Base-by-base conservation (phyloP, 2,797 vertebrate species). In the Syngnathus acus region DNA sequence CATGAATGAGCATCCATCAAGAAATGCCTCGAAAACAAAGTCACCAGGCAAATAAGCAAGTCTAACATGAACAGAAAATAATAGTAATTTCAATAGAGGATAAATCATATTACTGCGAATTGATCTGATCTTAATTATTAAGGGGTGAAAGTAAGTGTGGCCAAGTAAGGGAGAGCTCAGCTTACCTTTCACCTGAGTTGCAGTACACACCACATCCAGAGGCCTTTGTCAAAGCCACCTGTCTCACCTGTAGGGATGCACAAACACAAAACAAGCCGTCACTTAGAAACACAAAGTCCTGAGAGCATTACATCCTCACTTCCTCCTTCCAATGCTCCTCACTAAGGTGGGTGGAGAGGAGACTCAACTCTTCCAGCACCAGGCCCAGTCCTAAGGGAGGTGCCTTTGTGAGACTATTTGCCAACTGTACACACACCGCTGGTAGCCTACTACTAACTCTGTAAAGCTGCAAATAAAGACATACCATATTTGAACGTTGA, bases 171-270 rank as follows among this genome's bases (percentile, higher is more conserved):
- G 62, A 71, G 65, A 66, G 76, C 71, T 81, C 68, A 69, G 37
- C 85, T 89, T 89, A 90, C 89, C 88, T 88, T 90, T 88, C 82
- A 87, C 79, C 85, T 84, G 78, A 82, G 70, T 75, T 26, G 19
- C 77, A 68, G 75, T 76, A 76, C 72, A 79, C 74, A 73, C 82
- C n/a, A 45, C 87, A 90, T 90, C 76, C 80, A 88, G 81, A 73
- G 71, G 68, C 79, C 72, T 82, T 72, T 65, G 79, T 78, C 69
- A 73, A 62, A 81, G 71, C 78, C 67, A 67, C 79, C 72, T 21
- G 77, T 74, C 72, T 87, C 81, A 85, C 89, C 89, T 89, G 74
- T 60, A 75, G 65, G 72, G 40, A 74, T 19, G 78, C 45, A 74
- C 62, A 79, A 69, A 62, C 73, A 32, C 47, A 70, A 73, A 57